phyloP scores from a whole-genome alignment of 2,113 vertebrate species.

The Equus quagga region DNA sequence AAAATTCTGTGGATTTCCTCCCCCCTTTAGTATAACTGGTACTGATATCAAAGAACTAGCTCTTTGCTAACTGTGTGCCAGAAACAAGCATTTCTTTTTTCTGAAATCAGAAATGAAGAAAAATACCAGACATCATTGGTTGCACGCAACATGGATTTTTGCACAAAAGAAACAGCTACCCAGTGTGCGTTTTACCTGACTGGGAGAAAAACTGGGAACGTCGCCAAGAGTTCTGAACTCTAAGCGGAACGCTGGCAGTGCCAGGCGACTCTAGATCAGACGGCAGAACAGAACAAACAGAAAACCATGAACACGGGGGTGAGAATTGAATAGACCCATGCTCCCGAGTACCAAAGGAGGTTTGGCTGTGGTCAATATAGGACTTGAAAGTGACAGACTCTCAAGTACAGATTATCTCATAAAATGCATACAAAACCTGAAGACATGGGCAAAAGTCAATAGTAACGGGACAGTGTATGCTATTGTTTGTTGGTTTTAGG shows the following conservation, averaged over 20 bases:
- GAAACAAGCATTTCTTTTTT: constrained; percentile 74
- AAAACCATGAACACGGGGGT: constrained; percentile 76
- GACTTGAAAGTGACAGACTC: background rate
- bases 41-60: constrained; percentile 59
- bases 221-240: constrained; percentile 93
- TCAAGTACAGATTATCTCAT: background rate
- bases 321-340: background rate
- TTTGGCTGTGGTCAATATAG: accelerated
- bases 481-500: background rate
- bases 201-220: constrained; percentile 95
- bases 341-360: background rate
- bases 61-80: constrained; percentile 86
- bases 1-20: background rate
- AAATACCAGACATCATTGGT: constrained; percentile 61
- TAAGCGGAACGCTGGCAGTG: constrained; percentile 88
- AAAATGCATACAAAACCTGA: background rate
- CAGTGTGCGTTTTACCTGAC: constrained; percentile 91
- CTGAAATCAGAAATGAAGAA: constrained; percentile 75
- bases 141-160: constrained; percentile 69
- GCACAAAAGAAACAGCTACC: constrained; percentile 67
- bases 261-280: constrained; percentile 84
- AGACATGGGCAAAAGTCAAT: background rate
- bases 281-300: constrained; percentile 84
- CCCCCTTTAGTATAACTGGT: background rate
- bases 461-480: background rate